Evolutionary conservation across 1,140 invertebrate genomes (phyloP).

Genomic region (Diachasmimorpha longicaudata): DNA sequence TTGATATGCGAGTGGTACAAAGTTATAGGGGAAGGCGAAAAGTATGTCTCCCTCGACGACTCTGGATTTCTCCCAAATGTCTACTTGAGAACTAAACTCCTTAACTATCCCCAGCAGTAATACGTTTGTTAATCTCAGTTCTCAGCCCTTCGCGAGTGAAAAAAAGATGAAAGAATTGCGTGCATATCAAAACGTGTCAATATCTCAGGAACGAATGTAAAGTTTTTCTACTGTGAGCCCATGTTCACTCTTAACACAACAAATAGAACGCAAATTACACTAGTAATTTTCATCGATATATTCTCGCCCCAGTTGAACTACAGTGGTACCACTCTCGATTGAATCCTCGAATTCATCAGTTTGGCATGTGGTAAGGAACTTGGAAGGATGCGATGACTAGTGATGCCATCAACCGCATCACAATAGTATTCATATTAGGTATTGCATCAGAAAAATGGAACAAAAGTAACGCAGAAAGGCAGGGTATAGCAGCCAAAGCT

Average conservation of each 20-base stretch:
- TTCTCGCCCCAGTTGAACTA: too few species aligned
- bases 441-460: constrained; percentile 18
- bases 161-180: background rate
- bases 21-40: constrained; percentile 38
- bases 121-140: constrained; percentile 21
- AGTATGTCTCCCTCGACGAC: constrained; percentile 58
- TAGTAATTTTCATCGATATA: too few species aligned
- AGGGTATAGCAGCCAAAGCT: constrained; percentile 14
- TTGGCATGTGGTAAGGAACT: too few species aligned
- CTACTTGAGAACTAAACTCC: constrained; percentile 58
- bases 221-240: too few species aligned
- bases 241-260: too few species aligned
- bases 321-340: too few species aligned
- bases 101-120: constrained; percentile 30
- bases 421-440: constrained; percentile 17
- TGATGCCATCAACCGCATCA: background rate
- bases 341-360: too few species aligned
- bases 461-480: constrained; percentile 26
- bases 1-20: background rate
- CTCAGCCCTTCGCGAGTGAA: constrained; percentile 9
- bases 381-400: too few species aligned
- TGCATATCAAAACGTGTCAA: background rate
- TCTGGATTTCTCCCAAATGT: constrained; percentile 59
- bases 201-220: too few species aligned
- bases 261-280: too few species aligned